Evolutionary conservation across 2,888 invertebrate genomes (phyloP).

Genomic region (Pteria penguin): DNA sequence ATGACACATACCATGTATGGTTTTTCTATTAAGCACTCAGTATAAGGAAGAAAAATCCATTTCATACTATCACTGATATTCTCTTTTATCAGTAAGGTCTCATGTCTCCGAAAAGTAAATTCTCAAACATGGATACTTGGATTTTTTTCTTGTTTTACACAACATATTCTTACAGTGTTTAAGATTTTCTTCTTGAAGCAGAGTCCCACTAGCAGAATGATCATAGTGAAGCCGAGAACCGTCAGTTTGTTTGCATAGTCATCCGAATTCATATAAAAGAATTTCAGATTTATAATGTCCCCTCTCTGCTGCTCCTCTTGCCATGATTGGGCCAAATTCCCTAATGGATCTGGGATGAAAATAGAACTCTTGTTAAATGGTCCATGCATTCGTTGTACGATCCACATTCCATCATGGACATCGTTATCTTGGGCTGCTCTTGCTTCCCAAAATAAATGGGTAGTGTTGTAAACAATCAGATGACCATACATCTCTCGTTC

Average conservation of each 20-base stretch:
- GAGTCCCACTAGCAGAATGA: conserved; percentile 54
- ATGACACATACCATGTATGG: too few species aligned
- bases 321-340: conserved; percentile 55
- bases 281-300: conserved; percentile 36
- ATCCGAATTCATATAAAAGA: conserved; percentile 50
- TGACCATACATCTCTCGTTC: conserved; percentile 65
- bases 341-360: conserved; percentile 56
- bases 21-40: too few species aligned
- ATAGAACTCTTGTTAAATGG: conserved; percentile 56
- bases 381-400: conserved; percentile 65
- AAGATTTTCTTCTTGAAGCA: conserved; percentile 59
- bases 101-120: too few species aligned
- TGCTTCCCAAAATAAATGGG: conserved; percentile 69
- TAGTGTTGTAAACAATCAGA: conserved; percentile 62
- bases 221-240: conserved; percentile 53
- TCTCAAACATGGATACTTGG: background rate
- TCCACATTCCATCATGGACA: conserved; percentile 62
- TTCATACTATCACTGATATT: too few species aligned
- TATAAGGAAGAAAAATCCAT: too few species aligned
- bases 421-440: conserved; percentile 63
- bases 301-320: conserved; percentile 33
- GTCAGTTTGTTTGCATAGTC: conserved; percentile 59
- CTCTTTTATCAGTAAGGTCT: too few species aligned
- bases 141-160: conserved; percentile 55
- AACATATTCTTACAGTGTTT: conserved; percentile 53